Conservation (phyloP, 2,797 vertebrate species). For the Anguilla anguilla region DNA sequence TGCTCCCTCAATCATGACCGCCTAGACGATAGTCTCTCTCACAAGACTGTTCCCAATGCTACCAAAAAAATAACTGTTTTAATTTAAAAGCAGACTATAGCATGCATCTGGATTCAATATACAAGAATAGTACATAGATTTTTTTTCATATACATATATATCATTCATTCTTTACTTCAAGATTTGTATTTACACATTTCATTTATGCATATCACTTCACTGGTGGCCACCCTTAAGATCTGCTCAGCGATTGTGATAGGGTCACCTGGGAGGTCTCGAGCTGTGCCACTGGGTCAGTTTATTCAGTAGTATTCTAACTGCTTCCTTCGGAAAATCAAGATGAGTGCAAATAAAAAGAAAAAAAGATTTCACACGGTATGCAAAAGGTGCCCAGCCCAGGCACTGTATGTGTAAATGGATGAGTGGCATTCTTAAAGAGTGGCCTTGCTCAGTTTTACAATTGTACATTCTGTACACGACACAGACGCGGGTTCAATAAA, state of each 20-base stretch:
- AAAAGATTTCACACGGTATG: neutral
- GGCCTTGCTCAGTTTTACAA: conserved; percentile 70
- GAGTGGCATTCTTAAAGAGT: conserved; percentile 60
- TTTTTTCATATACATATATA: conserved; percentile 20
- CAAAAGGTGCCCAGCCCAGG: neutral
- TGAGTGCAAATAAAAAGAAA: neutral
- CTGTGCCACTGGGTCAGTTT: conserved; percentile 21
- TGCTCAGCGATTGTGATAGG: neutral
- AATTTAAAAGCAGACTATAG: conserved; percentile 52
- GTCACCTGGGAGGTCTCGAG: neutral
- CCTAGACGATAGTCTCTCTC: neutral
- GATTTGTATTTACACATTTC: conserved; percentile 61
- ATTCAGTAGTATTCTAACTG: conserved; percentile 21
- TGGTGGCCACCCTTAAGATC: neutral
- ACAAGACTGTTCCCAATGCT: conserved; percentile 11
- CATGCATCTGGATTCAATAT: conserved; percentile 72
- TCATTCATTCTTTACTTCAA: conserved; percentile 62
- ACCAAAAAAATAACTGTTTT: conserved; percentile 43
- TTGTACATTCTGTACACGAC: conserved; percentile 83
- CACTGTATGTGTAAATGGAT: conserved; percentile 36
- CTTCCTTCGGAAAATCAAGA: neutral
- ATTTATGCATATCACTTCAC: conserved; percentile 19
- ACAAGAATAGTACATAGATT: conserved; percentile 54
- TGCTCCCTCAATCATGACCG: neutral
- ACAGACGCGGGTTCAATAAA: conserved; percentile 80